Percentiles rank a stretch among this genome's conserved stretches.
These are phyloP conservation scores for Platichthys flesus DNA, from an alignment of 2,113 vertebrate genomes.

Conservation along the genomic window DNA sequence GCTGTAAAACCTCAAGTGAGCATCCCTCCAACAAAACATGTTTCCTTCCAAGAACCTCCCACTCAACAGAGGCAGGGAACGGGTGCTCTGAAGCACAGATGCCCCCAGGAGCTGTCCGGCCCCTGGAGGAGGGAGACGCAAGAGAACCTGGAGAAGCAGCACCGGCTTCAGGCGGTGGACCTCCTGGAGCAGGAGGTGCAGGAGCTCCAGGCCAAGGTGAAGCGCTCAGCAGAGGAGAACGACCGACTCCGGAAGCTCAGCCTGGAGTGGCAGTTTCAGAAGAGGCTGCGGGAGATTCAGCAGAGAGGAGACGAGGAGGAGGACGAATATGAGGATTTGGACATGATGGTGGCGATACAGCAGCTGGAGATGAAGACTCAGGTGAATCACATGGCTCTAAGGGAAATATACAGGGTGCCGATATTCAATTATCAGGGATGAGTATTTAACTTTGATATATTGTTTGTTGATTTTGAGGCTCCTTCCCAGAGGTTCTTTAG, in stretches of 20 bases:
- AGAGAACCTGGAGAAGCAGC: conserved; percentile 88
- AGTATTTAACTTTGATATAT: neutral
- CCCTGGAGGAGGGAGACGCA: conserved; percentile 89
- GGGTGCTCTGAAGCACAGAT: conserved; percentile 76
- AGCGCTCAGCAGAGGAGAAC: conserved; percentile 84
- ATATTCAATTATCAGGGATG: neutral
- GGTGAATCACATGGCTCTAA: conserved; percentile 75
- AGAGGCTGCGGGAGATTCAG: conserved; percentile 89
- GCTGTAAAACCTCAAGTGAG: conserved; percentile 75
- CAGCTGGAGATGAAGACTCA: conserved; percentile 85
- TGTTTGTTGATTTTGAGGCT: neutral
- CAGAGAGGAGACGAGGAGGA: conserved; percentile 89
- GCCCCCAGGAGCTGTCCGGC: conserved; percentile 80
- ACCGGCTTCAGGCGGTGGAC: conserved; percentile 81
- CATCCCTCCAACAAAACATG: conserved; percentile 82
- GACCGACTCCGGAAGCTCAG: conserved; percentile 87
- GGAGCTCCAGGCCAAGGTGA: conserved; percentile 85
- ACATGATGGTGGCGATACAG: conserved; percentile 85
- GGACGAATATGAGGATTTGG: conserved; percentile 85
- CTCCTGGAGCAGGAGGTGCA: conserved; percentile 88
- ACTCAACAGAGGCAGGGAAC: conserved; percentile 79
- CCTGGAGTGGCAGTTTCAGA: conserved; percentile 95
- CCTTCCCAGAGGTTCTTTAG: neutral
- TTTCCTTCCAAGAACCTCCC: conserved; percentile 87
- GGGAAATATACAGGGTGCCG: too few relatives aligned